Evolutionary conservation across 2,797 vertebrate genomes (phyloP).

Genomic region (Anabas testudineus): DNA sequence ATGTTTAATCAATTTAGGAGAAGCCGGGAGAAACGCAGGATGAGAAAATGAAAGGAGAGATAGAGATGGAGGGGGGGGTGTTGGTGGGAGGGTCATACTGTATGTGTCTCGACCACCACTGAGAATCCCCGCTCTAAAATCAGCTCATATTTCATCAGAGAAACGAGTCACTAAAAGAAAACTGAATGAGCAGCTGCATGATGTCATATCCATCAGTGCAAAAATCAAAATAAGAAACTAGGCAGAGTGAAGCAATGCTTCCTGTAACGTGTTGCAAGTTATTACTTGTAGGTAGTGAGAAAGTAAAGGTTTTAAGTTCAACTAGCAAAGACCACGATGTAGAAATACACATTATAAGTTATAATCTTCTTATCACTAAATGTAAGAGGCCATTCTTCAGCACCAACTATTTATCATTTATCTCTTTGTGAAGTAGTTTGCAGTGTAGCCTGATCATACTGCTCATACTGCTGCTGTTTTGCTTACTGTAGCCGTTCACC

Average conservation of each 20-base stretch:
- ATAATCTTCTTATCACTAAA: too few relatives aligned
- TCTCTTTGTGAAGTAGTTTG: too few relatives aligned
- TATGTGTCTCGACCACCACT: not conserved
- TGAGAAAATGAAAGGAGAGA: not conserved
- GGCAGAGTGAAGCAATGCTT: not conserved
- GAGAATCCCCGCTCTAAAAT: conserved; percentile 4
- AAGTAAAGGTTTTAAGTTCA: not conserved
- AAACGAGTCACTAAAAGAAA: not conserved
- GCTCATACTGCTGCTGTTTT: too few relatives aligned
- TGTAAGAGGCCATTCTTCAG: not conserved
- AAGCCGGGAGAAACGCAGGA: not conserved
- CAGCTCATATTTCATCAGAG: conserved; percentile 18
- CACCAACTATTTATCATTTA: too few relatives aligned
- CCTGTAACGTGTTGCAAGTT: not conserved
- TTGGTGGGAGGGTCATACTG: too few relatives aligned
- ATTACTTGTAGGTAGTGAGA: not conserved
- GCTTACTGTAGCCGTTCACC: too few relatives aligned
- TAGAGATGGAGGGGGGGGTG: not conserved
- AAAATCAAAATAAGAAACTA: not conserved
- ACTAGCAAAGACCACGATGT: too few relatives aligned
- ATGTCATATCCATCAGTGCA: not conserved
- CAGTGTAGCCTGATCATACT: too few relatives aligned
- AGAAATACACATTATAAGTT: not conserved
- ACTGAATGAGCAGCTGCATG: conserved; percentile 18
- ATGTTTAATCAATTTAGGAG: conserved; percentile 6